Evolutionary conservation across 2,113 vertebrate species (phyloP).

Genomic region (Suricata suricatta): DNA sequence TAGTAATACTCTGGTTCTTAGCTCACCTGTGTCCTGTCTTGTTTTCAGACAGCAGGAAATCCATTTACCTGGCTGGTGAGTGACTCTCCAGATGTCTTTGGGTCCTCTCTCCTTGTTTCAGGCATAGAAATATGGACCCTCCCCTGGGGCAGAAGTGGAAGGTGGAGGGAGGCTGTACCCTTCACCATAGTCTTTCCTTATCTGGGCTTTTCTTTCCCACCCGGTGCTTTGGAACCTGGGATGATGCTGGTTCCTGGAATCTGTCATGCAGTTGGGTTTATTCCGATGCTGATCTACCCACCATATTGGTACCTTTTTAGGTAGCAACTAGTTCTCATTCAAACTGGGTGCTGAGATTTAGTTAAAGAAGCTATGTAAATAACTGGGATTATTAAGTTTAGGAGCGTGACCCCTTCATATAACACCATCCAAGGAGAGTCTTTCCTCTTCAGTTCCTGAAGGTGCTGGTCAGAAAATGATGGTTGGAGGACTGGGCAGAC

Average conservation of each 20-base stretch:
- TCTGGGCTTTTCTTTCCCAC: neutral
- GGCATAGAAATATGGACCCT: neutral
- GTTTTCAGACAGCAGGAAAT: slow-evolving; percentile 17
- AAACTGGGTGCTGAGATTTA: neutral
- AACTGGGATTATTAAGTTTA: neutral
- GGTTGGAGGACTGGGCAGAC: neutral
- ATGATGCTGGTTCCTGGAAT: accelerated
- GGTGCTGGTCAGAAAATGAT: neutral
- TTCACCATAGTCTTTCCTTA: neutral
- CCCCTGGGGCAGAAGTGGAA: neutral
- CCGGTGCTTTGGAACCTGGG: neutral
- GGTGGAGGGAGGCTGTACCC: neutral
- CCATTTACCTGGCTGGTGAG: neutral
- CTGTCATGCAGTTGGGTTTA: neutral
- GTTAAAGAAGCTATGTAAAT: neutral
- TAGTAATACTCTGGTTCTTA: neutral
- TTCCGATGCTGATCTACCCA: accelerated
- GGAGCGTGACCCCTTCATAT: neutral
- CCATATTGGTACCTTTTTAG: neutral
- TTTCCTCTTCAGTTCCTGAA: neutral
- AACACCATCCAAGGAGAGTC: accelerated
- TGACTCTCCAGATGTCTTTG: neutral
- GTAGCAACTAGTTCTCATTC: neutral
- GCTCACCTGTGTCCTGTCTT: neutral
- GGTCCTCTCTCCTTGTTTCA: neutral